phyloP scores from a whole-genome alignment of 2,888 invertebrate genomes.

The Tiliacea aurago region DNA sequence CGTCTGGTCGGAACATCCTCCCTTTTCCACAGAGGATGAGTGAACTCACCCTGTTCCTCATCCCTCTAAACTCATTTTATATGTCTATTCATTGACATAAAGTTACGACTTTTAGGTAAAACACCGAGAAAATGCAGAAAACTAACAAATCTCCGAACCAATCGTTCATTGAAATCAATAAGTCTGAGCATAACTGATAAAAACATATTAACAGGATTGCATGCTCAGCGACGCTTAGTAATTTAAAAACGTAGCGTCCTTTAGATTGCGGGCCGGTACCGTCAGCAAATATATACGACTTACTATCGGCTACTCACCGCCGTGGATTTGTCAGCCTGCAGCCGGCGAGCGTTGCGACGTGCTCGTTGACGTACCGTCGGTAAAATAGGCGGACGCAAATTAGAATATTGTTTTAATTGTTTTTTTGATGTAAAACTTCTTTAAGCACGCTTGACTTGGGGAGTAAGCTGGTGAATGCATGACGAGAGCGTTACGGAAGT shows the following conservation, averaged over 20 bases:
- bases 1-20: too few species aligned
- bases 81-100: not conserved
- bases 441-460: too few species aligned
- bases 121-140: not conserved
- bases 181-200: slow-evolving; percentile 52
- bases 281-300: slow-evolving; percentile 88
- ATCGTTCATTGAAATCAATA: slow-evolving; percentile 50
- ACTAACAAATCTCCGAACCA: slow-evolving; percentile 11
- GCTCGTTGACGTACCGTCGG: slow-evolving; percentile 69
- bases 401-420: slow-evolving; percentile 27
- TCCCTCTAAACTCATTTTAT: too few species aligned
- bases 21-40: too few species aligned
- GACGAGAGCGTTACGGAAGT: too few species aligned
- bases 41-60: too few species aligned
- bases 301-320: slow-evolving; percentile 85
- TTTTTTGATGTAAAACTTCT: too few species aligned
- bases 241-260: slow-evolving; percentile 80
- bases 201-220: slow-evolving; percentile 60
- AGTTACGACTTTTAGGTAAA: not conserved
- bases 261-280: slow-evolving; percentile 78
- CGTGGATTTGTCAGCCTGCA: slow-evolving; percentile 86
- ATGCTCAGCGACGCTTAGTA: slow-evolving; percentile 69
- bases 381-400: slow-evolving; percentile 62
- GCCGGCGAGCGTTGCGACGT: slow-evolving; percentile 69
- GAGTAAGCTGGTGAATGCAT: too few species aligned